Evolutionary conservation across 2,797 vertebrate species (phyloP).

Genomic region (Melanotaenia pygmaea): DNA sequence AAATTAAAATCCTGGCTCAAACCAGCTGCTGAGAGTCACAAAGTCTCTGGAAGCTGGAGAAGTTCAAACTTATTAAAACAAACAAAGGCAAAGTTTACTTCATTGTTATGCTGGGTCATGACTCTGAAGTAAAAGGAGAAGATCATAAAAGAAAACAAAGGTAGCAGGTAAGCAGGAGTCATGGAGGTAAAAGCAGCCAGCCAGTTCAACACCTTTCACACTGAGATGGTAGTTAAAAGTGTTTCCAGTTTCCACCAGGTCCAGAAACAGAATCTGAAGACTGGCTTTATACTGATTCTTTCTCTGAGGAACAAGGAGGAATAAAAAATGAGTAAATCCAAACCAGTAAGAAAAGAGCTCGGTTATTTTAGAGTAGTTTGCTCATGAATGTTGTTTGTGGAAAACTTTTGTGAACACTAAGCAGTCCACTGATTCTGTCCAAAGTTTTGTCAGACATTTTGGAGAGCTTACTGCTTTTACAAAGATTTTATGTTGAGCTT

Average conservation of each 20-base stretch:
- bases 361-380: too few relatives aligned
- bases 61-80: neutral
- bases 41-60: neutral
- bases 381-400: too few relatives aligned
- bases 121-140: neutral
- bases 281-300: neutral
- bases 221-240: neutral
- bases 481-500: too few relatives aligned
- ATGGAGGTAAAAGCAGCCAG: neutral
- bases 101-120: too few relatives aligned
- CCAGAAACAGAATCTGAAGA: neutral
- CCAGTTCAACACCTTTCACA: conserved; percentile 23
- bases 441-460: too few relatives aligned
- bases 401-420: too few relatives aligned
- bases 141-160: neutral
- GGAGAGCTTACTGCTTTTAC: too few relatives aligned
- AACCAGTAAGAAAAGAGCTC: too few relatives aligned
- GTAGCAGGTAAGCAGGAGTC: neutral
- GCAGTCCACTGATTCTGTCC: too few relatives aligned
- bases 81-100: neutral
- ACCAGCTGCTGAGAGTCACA: conserved; percentile 43
- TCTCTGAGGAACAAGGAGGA: neutral
- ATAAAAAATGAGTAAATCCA: neutral
- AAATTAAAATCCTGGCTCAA: conserved; percentile 60
- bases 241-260: conserved; percentile 23